Percentiles rank a stretch among this genome's conserved stretches.
phyloP scores from a whole-genome alignment of 2,113 vertebrate genomes.

The Hirundichthys speculiger region DNA sequence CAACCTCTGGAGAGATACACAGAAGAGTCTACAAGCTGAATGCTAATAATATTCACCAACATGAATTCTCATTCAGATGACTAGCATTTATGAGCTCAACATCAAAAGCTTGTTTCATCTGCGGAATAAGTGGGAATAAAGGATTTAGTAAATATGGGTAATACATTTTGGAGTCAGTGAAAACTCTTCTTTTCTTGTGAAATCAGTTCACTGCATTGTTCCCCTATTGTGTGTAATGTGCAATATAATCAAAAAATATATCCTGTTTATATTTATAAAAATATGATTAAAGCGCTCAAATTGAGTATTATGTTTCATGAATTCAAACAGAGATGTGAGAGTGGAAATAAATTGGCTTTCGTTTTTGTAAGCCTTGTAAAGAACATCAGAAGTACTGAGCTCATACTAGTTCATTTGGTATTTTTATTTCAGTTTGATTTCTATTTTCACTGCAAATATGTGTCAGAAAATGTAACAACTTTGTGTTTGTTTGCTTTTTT shows the following conservation, averaged over 20 bases:
- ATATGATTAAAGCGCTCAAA: background rate
- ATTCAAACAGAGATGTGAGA: conserved; percentile 2
- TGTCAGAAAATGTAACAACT: conserved; percentile 11
- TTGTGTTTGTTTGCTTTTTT: conserved; percentile 8
- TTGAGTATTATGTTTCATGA: background rate
- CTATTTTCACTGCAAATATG: conserved; percentile 20
- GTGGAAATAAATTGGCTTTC: conserved; percentile 1
- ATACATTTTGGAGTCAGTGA: conserved; percentile 25
- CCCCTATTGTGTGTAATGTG: background rate
- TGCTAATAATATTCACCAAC: conserved; percentile 62
- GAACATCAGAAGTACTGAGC: background rate
- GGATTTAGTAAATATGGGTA: conserved; percentile 54
- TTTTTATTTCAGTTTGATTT: conserved; percentile 18
- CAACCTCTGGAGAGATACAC: conserved; percentile 47
- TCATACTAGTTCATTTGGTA: conserved; percentile 4
- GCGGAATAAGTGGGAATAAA: conserved; percentile 53
- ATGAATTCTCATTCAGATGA: conserved; percentile 61
- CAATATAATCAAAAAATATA: too few species aligned
- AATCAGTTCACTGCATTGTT: conserved; percentile 10
- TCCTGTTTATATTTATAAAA: background rate
- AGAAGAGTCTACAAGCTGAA: conserved; percentile 48
- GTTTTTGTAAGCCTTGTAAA: background rate
- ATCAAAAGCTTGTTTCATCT: conserved; percentile 69
- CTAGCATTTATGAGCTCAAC: conserved; percentile 59
- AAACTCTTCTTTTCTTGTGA: conserved; percentile 24